These are phyloP conservation scores for Cercopithecus neglectus DNA, from an alignment of 2,797 vertebrate species.

Conservation along the genomic window DNA sequence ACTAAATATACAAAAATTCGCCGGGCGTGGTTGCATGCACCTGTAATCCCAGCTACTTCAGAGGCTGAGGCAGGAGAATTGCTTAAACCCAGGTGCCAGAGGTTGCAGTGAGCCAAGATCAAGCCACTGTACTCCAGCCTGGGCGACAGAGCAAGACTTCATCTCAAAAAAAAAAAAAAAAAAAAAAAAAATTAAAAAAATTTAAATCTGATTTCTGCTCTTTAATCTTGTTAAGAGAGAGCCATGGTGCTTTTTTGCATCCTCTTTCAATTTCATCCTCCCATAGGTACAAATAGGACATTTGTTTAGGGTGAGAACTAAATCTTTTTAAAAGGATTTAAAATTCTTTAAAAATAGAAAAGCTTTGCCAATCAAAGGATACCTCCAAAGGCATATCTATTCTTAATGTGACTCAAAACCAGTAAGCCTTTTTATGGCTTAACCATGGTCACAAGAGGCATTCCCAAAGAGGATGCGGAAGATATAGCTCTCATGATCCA, in stretches of 20 bases:
- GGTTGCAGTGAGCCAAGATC: too few species aligned
- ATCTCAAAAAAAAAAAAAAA: too few species aligned
- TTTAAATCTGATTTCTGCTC: background rate
- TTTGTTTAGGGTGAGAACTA: background rate
- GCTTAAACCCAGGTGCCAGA: too few species aligned
- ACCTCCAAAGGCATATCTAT: background rate
- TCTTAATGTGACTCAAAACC: background rate
- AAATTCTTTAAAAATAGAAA: background rate
- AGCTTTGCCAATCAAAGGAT: background rate
- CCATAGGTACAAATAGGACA: background rate
- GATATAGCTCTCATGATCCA: background rate
- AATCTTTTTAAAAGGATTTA: background rate
- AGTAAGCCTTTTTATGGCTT: background rate
- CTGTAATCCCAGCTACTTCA: too few species aligned
- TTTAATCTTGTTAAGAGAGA: background rate
- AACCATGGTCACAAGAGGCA: background rate
- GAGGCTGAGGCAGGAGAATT: too few species aligned
- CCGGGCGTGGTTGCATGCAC: rapidly evolving
- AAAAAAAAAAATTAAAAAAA: too few species aligned
- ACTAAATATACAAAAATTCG: too few species aligned
- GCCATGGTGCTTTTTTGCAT: background rate
- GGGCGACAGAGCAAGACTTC: too few species aligned
- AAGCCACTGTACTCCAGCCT: too few species aligned
- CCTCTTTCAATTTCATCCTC: background rate
- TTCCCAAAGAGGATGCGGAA: background rate